Evolutionary conservation across 2,797 vertebrate genomes (phyloP).

Genomic region (Podarcis lilfordi): DNA sequence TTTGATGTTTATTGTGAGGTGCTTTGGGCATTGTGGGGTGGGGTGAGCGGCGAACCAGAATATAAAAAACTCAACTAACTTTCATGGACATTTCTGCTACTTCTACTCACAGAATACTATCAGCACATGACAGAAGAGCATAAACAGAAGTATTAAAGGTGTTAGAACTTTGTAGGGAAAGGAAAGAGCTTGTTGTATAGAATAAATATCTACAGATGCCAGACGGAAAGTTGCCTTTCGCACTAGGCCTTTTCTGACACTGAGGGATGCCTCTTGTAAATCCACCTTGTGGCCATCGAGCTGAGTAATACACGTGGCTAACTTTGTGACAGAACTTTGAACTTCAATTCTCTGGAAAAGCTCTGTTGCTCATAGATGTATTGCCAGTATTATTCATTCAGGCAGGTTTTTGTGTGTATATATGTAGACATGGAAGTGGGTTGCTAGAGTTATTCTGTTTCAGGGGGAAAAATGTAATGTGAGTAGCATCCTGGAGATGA

Average conservation of each 20-base stretch:
- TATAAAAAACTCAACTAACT: not conserved
- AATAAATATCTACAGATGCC: not conserved
- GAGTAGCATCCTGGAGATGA: not conserved
- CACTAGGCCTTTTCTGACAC: not conserved
- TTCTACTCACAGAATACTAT: too few species aligned
- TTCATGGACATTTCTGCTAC: not conserved
- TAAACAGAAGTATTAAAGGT: not conserved
- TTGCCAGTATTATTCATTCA: conserved; percentile 2
- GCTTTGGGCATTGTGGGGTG: not conserved
- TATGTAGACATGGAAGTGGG: not conserved
- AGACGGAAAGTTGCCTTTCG: not conserved
- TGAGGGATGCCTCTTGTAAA: not conserved
- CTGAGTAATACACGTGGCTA: not conserved
- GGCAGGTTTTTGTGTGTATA: not conserved
- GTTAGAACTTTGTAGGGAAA: not conserved
- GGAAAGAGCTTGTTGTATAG: not conserved
- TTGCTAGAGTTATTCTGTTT: not conserved
- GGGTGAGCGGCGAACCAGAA: not conserved
- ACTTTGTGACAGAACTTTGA: not conserved
- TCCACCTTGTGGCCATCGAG: too few species aligned
- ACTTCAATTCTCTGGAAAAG: not conserved
- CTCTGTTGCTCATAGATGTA: not conserved
- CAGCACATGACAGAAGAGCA: not conserved
- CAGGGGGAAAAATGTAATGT: not conserved
- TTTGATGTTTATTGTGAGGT: too few species aligned